A percentile compares a stretch with the other conserved stretches of the same genome.
Conservation (phyloP, 2,797 vertebrate genomes). For the Pseudochirops corinnae region DNA sequence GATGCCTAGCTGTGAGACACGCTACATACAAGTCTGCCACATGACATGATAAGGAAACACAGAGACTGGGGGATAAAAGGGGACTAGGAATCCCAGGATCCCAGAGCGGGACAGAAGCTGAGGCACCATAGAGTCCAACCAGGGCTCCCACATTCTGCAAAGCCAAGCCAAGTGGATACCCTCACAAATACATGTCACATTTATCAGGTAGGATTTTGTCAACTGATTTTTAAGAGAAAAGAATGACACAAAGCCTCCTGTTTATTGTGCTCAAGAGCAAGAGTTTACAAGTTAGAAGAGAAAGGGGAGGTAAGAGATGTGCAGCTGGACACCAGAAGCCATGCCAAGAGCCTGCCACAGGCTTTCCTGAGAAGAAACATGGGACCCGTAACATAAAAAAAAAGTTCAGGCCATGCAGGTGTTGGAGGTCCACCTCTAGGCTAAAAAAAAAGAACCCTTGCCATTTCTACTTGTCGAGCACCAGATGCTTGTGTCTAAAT, state of each 20-base stretch:
- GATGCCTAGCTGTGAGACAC: not conserved
- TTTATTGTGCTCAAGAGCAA: not conserved
- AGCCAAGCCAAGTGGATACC: not conserved
- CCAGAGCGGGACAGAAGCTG: not conserved
- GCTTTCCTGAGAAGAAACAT: not conserved
- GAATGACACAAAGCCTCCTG: not conserved
- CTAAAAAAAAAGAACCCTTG: not conserved
- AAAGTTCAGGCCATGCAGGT: not conserved
- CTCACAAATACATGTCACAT: not conserved
- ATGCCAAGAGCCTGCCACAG: not conserved
- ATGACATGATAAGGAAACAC: not conserved
- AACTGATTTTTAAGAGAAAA: not conserved
- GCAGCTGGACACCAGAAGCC: not conserved
- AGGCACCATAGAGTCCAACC: not conserved
- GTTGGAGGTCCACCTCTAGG: not conserved
- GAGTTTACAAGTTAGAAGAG: not conserved
- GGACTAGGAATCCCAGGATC: not conserved
- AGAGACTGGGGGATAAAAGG: not conserved
- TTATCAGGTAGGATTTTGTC: not conserved
- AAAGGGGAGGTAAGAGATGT: not conserved
- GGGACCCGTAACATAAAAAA: not conserved
- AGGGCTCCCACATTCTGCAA: not conserved
- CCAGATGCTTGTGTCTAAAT: not conserved
- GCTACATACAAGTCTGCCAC: not conserved
- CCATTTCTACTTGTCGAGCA: not conserved